Conservation (phyloP, 1,140 invertebrate species). For the Andricus grossulariae region DNA sequence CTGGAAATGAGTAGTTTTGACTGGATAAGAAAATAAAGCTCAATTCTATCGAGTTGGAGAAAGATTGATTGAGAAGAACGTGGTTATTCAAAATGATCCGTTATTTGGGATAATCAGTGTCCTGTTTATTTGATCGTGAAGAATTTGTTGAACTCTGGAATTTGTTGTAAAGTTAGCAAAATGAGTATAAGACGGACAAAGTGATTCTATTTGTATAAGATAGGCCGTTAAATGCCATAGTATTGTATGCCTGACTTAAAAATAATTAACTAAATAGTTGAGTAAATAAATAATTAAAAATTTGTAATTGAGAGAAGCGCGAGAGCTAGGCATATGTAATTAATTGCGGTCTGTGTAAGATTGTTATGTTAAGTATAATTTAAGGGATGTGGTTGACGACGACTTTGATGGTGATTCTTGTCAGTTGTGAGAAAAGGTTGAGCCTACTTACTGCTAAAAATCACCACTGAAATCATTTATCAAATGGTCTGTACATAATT, state of each 20-base stretch:
- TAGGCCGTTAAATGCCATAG: not conserved
- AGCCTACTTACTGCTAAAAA: not conserved
- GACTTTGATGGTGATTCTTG: not conserved
- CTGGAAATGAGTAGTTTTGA: not conserved
- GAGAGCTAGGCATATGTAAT: too few relatives aligned
- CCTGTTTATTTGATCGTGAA: not conserved
- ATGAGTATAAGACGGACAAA: not conserved
- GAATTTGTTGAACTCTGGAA: not conserved
- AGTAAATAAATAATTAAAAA: too few relatives aligned
- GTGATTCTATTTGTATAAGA: slow-evolving; percentile 1
- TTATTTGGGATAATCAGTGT: not conserved
- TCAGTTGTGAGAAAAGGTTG: not conserved
- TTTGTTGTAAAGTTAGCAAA: not conserved
- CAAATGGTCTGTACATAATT: not conserved
- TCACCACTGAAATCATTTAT: not conserved
- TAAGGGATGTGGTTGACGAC: slow-evolving; percentile 1
- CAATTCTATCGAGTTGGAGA: not conserved
- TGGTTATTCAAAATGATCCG: not conserved
- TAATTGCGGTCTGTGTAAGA: too few relatives aligned
- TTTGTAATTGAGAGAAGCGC: too few relatives aligned
- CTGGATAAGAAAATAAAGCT: not conserved
- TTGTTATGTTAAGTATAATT: not conserved
- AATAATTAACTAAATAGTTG: not conserved
- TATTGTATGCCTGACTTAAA: not conserved
- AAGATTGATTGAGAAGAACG: not conserved